Conservation (phyloP, 1,140 invertebrate genomes). For the Nomia melanderi region DNA sequence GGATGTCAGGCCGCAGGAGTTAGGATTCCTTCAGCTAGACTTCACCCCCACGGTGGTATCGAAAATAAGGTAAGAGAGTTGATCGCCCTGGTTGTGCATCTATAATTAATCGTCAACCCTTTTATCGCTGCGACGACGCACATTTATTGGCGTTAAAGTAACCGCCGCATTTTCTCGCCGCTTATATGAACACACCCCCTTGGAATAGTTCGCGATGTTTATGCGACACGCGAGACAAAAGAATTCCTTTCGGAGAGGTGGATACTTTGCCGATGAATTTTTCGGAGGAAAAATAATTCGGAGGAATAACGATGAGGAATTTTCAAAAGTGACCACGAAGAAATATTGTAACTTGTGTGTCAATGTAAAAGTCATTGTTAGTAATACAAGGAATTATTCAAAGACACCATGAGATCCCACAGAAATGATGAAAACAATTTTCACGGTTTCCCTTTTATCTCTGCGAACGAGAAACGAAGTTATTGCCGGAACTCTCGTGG, state of each 20-base stretch:
- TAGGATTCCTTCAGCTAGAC: constrained; percentile 76
- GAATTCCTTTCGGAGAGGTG: neutral
- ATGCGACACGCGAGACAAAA: neutral
- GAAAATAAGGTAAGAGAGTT: constrained; percentile 78
- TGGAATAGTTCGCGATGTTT: neutral
- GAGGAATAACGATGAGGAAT: no score
- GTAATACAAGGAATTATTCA: neutral
- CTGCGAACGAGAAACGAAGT: neutral
- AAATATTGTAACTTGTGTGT: no score
- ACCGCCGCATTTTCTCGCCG: neutral
- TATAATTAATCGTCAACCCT: constrained; percentile 1
- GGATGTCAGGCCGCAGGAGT: constrained; percentile 76
- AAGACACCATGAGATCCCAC: neutral
- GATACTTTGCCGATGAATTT: neutral
- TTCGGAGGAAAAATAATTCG: neutral
- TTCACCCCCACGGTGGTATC: constrained; percentile 79
- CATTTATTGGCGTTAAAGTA: constrained; percentile 15
- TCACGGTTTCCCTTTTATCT: no score
- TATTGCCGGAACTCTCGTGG: neutral
- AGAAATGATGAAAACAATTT: neutral
- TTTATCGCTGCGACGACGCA: neutral
- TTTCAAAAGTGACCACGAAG: no score
- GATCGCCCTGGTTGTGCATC: neutral
- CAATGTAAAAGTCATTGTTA: no score
- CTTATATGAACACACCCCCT: constrained; percentile 4